These are phyloP conservation scores for Amiota mariae DNA, from an alignment of 2,888 invertebrate species.

Conservation along the genomic window DNA sequence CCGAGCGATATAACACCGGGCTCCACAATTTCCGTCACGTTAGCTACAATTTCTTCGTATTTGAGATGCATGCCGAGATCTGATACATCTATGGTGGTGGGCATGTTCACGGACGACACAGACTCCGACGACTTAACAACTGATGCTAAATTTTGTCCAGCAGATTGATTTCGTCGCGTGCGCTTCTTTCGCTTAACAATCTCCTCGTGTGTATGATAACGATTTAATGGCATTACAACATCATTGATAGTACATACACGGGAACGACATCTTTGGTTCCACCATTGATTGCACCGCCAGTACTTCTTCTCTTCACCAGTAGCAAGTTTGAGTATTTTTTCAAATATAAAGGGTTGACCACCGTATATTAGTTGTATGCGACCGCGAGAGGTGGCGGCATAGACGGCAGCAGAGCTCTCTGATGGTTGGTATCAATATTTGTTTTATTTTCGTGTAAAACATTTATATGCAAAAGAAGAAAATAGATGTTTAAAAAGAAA, in stretches of 20 bases:
- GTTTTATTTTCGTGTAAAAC: slow-evolving; percentile 15
- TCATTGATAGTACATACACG: slow-evolving; percentile 73
- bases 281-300: slow-evolving; percentile 74
- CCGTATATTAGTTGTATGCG: slow-evolving; percentile 73
- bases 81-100: slow-evolving; percentile 57
- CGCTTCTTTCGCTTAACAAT: slow-evolving; percentile 73
- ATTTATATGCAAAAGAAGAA: background rate
- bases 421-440: background rate
- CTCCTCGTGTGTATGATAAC: slow-evolving; percentile 73
- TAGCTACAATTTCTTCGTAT: slow-evolving; percentile 72
- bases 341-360: slow-evolving; percentile 73
- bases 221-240: slow-evolving; percentile 71
- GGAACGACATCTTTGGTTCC: slow-evolving; percentile 74
- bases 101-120: slow-evolving; percentile 10
- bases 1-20: slow-evolving; percentile 16
- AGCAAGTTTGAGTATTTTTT: slow-evolving; percentile 70
- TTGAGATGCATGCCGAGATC: slow-evolving; percentile 69
- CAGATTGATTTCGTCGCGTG: slow-evolving; percentile 60
- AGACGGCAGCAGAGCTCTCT: slow-evolving; percentile 71
- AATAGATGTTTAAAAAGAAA: background rate
- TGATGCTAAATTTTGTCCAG: background rate
- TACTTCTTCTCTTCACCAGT: slow-evolving; percentile 71
- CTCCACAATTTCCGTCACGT: slow-evolving; percentile 69
- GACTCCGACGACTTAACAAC: background rate
- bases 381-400: slow-evolving; percentile 73